phyloP scores from a whole-genome alignment of 2,797 vertebrate genomes.

The Premnoplex brunnescens region DNA sequence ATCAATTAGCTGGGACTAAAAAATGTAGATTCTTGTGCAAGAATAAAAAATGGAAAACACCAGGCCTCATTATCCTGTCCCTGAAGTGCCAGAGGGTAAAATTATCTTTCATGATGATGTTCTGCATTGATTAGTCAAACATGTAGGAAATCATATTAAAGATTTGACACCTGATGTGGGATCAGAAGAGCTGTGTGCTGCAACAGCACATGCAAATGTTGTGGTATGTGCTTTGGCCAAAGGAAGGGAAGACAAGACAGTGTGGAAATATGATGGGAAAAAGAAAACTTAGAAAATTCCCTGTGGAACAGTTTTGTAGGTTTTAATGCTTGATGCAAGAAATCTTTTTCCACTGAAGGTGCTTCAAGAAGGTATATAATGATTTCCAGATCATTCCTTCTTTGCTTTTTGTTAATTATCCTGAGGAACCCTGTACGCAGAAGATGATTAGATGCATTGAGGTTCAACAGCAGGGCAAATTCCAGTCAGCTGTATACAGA shows the following conservation, averaged over 20 bases:
- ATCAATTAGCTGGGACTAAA: slow-evolving; percentile 67
- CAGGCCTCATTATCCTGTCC: slow-evolving; percentile 66
- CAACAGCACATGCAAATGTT: background rate
- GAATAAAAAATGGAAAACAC: slow-evolving; percentile 70
- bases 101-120: slow-evolving; percentile 78
- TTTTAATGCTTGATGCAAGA: background rate
- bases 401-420: background rate
- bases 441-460: background rate
- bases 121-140: slow-evolving; percentile 84
- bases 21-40: slow-evolving; percentile 63
- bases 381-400: background rate
- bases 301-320: background rate
- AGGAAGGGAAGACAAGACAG: background rate
- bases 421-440: background rate
- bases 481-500: background rate
- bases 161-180: slow-evolving; percentile 59
- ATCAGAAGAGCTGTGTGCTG: slow-evolving; percentile 37
- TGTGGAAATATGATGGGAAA: background rate
- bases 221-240: background rate
- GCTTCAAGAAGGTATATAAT: background rate
- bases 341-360: background rate
- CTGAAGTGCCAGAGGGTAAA: slow-evolving; percentile 62
- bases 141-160: slow-evolving; percentile 65
- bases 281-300: background rate
- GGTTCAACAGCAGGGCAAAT: background rate